Evolutionary conservation across 2,797 vertebrate genomes (phyloP).

Genomic region (Naso thynnoides): DNA sequence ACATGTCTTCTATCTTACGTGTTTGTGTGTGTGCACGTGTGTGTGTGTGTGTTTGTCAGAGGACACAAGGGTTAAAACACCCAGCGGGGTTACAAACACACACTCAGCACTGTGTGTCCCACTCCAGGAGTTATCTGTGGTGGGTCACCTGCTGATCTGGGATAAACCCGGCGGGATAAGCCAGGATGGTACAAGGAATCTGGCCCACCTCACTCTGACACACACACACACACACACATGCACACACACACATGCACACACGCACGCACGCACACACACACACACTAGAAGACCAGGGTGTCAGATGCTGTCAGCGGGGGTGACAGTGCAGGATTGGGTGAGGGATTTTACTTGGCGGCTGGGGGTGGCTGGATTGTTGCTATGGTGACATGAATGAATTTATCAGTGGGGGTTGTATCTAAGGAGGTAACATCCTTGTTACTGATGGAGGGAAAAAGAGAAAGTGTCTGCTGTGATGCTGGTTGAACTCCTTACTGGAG

Average conservation of each 20-base stretch:
- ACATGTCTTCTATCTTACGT: neutral
- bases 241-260: conserved; percentile 19
- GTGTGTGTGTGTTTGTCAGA: conserved; percentile 36
- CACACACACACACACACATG: conserved; percentile 24
- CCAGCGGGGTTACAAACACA: conserved; percentile 61
- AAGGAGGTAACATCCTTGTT: conserved; percentile 44
- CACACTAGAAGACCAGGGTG: conserved; percentile 16
- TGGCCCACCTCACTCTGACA: conserved; percentile 37
- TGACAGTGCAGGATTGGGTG: conserved; percentile 66
- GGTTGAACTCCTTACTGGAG: neutral
- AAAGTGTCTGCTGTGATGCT: conserved; percentile 18
- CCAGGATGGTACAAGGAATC: conserved; percentile 71
- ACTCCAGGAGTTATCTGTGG: conserved; percentile 66
- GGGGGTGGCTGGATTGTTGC: conserved; percentile 59
- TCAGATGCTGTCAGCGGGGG: conserved; percentile 68
- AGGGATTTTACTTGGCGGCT: conserved; percentile 60
- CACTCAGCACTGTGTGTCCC: conserved; percentile 55
- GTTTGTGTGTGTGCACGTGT: conserved; percentile 35
- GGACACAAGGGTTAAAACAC: conserved; percentile 55
- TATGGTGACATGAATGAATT: conserved; percentile 68
- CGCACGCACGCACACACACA: conserved; percentile 22
- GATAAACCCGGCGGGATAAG: conserved; percentile 78
- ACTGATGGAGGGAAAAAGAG: conserved; percentile 26
- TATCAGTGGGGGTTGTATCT: conserved; percentile 41
- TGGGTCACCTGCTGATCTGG: conserved; percentile 80